Base-by-base conservation (phyloP, 2,888 invertebrate species). In the Parnassius glacialis region DNA sequence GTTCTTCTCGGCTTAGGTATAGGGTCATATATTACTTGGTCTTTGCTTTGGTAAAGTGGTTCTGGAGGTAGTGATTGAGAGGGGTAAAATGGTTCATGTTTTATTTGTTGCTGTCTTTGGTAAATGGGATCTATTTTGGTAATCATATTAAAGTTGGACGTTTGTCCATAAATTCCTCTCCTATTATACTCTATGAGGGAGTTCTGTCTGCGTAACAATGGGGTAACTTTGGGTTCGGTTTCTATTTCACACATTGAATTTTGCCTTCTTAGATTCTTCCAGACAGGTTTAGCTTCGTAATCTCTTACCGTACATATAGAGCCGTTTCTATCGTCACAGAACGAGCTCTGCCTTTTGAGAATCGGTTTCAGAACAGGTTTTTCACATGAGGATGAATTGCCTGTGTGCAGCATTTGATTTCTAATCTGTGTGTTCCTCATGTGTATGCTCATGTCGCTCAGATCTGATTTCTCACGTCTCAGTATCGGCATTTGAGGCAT, bases 71-170 rank as follows among this genome's bases (percentile, higher is more conserved):
- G 80, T 52, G 90, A 88, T 81, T 90, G 91, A 56, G 89, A 84
- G 56, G 92, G 92, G 68, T 87, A 87, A 76, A 92, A 92, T 20
- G 90, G 89, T 83, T 92, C 92, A 63, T 92, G 91, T 75, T 88
- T 90, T 62, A 78, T 81, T 78, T 91, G 90, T 67, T 89, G 87
- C 63, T 87, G 88, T 84, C 92, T 89, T 90, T 92, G 92, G 89
- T 92, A 92, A 73, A 92, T 88, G 52, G 92, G 92, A 73, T 92
- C 92, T 83, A 92, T 92, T 85, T 91, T 91, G 79, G 92, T 92
- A 72, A 92, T 92, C 87, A 92, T 84, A 76, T 92, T 92, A 83
- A 90, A 92, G 81, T 79, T 88, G 68, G 83, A 76, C n/a, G 82
- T 81, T 64, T 89, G 90, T 66, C 89, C 89, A 73, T 90, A 91